Evolutionary conservation across 1,140 invertebrate species (phyloP).

Genomic region (Carposina sasakii): DNA sequence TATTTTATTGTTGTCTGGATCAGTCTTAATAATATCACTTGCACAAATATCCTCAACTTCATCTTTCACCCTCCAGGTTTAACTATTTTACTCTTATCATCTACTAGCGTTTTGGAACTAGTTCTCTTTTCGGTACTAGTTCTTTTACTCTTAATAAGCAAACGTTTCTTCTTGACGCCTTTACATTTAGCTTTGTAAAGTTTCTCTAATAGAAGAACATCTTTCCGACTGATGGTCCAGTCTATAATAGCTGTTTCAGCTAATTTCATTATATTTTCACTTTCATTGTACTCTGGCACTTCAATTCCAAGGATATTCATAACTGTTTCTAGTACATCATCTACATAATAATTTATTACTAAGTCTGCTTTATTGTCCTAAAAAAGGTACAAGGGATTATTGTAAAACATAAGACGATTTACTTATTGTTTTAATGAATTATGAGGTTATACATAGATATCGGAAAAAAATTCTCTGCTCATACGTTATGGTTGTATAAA

Average conservation of each 20-base stretch:
- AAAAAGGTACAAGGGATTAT: slow-evolving; percentile 23
- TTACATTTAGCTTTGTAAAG: slow-evolving; percentile 58
- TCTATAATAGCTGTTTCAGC: slow-evolving; percentile 45
- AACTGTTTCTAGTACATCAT: slow-evolving; percentile 85
- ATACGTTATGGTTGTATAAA: too few relatives aligned
- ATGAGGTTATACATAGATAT: too few relatives aligned
- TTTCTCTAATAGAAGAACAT: slow-evolving; percentile 52
- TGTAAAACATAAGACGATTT: slow-evolving; percentile 2
- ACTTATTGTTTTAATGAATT: too few relatives aligned
- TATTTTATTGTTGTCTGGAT: too few relatives aligned
- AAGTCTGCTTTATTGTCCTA: slow-evolving; percentile 94
- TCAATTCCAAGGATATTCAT: slow-evolving; percentile 82
- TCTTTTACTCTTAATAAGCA: slow-evolving; percentile 50
- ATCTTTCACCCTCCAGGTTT: slow-evolving; percentile 46
- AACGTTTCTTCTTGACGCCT: slow-evolving; percentile 58
- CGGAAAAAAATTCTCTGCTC: too few relatives aligned
- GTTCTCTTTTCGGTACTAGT: slow-evolving; percentile 26
- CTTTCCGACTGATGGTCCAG: slow-evolving; percentile 52
- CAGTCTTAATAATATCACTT: slow-evolving; percentile 16
- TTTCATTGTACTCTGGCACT: slow-evolving; percentile 79
- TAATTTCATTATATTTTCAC: slow-evolving; percentile 78
- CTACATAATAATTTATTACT: slow-evolving; percentile 91
- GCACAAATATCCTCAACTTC: slow-evolving; percentile 16
- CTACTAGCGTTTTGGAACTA: slow-evolving; percentile 13
- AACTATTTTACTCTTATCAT: slow-evolving; percentile 45